Base-by-base conservation (phyloP, 37 sponge, comb jelly and placozoan genomes). In the Amphimedon queenslandica region DNA sequence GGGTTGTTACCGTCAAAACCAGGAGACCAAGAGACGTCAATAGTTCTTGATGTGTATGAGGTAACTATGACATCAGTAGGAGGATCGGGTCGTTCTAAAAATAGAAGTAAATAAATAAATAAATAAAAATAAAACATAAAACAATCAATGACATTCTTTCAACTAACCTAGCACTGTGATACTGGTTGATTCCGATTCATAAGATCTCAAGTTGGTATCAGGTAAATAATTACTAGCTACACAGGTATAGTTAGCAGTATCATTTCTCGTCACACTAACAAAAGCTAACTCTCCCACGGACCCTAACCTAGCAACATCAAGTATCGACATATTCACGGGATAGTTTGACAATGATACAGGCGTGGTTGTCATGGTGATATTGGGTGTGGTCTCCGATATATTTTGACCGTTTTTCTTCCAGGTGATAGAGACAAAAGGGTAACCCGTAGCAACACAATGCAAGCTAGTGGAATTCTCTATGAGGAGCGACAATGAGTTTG, bases 201-300 rank as follows among this genome's bases (percentile, higher is more conserved):
- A 8, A 18, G 51, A 47, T 47, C 8, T 8, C 51, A 18, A 8
- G 13, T 71, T 27, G 35, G 47, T 72, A 20, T 18, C 55, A 51
- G 69, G 69, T 0, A 83, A 70, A 38, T 4, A 42, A 40, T 83
- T 78, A 28, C 13, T 66, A 18, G 71, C 84, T 21, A 43, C 66
- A 75, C 90, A 89, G 18, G 85, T 76, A 71, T 89, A 89, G 40
- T 71, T 80, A 23, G 40, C 90, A 42, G 90, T 89, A 74, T 83
- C 90, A 43, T 65, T 64, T 42, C 90, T 69, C 66, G 56, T 55
- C 16, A 80, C 30, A 6, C 47, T 13, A 25, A 60, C 33, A 24
- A 89, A 74, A 13, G 21, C 64, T 58, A 89, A 56, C 29, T 58
- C 55, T 43, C 80, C 71, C 38, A 79, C 80, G 23, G 70, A 42